phyloP scores from a whole-genome alignment of 2,888 invertebrate genomes.

The Caenorhabditis drosophilae region DNA sequence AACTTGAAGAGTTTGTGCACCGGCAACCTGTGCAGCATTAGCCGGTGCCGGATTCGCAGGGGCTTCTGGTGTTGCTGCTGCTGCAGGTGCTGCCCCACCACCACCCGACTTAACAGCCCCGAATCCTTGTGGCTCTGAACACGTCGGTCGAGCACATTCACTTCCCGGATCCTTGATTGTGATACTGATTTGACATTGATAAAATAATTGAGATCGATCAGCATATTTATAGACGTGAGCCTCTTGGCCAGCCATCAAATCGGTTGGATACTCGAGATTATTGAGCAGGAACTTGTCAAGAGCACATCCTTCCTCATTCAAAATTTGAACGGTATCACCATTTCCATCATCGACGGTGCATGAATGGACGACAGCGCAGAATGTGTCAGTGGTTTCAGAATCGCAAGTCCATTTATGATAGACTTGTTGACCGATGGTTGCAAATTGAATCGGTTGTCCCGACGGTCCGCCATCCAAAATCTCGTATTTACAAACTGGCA shows the following conservation, averaged over 20 bases:
- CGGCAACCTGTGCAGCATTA: constrained; percentile 29
- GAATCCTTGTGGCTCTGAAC: constrained; percentile 66
- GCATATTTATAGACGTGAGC: constrained; percentile 68
- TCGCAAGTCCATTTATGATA: constrained; percentile 66
- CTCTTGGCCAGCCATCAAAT: constrained; percentile 64
- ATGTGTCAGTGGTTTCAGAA: constrained; percentile 63
- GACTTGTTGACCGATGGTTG: constrained; percentile 63
- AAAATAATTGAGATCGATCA: constrained; percentile 62
- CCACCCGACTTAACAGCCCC: constrained; percentile 56
- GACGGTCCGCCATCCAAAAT: constrained; percentile 63
- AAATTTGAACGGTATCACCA: constrained; percentile 58
- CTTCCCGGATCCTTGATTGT: constrained; percentile 66
- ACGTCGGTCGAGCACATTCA: constrained; percentile 66
- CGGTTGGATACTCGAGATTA: constrained; percentile 65
- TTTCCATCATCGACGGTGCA: constrained; percentile 66
- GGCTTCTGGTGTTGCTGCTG: constrained; percentile 27
- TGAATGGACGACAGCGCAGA: constrained; percentile 65
- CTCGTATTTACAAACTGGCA: constrained; percentile 66
- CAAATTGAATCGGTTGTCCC: constrained; percentile 62
- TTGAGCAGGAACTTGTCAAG: constrained; percentile 62
- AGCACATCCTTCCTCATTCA: constrained; percentile 59
- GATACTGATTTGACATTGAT: constrained; percentile 66
- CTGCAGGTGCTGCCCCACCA: too few species aligned
- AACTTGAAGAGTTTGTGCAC: constrained; percentile 13
- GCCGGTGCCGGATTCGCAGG: constrained; percentile 32